A percentile compares a stretch with the other conserved stretches of the same genome.
These are phyloP conservation scores for Vidua macroura DNA, from an alignment of 2,113 vertebrate genomes.

Conservation along the genomic window DNA sequence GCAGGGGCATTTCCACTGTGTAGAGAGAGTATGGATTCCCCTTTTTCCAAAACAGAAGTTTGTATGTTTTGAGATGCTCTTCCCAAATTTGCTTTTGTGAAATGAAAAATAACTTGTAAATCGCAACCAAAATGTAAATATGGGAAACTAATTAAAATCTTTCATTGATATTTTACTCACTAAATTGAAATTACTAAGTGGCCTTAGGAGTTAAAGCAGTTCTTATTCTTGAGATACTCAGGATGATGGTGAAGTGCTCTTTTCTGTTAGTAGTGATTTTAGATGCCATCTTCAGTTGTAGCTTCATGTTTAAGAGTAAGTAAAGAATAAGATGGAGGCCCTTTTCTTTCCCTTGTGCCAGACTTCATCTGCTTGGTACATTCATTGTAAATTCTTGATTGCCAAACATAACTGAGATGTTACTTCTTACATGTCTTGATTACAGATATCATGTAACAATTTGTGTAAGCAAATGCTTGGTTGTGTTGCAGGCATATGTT, in stretches of 20 bases:
- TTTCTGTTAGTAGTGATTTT: neutral
- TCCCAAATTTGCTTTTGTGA: neutral
- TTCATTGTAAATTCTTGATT: neutral
- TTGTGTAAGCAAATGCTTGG: neutral
- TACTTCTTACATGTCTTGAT: neutral
- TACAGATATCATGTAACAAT: neutral
- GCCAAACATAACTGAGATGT: neutral
- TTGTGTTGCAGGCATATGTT: slow-evolving; percentile 85
- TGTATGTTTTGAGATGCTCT: neutral
- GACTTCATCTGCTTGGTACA: neutral
- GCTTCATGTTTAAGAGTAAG: neutral
- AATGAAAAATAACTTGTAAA: neutral
- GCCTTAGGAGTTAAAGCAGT: neutral
- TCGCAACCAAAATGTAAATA: neutral
- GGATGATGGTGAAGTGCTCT: neutral
- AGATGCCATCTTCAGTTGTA: neutral
- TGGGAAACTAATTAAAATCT: neutral
- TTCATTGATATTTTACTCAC: neutral
- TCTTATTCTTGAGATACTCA: neutral
- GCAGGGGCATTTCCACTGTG: neutral
- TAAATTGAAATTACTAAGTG: neutral
- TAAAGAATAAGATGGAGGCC: neutral
- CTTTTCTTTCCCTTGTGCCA: neutral
- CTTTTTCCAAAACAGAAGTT: neutral
- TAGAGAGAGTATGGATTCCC: neutral